A percentile compares a stretch with the other conserved stretches of the same genome.
Evolutionary conservation across 2,113 vertebrate genomes (phyloP).

Genomic region (Orientallactaga bullata): DNA sequence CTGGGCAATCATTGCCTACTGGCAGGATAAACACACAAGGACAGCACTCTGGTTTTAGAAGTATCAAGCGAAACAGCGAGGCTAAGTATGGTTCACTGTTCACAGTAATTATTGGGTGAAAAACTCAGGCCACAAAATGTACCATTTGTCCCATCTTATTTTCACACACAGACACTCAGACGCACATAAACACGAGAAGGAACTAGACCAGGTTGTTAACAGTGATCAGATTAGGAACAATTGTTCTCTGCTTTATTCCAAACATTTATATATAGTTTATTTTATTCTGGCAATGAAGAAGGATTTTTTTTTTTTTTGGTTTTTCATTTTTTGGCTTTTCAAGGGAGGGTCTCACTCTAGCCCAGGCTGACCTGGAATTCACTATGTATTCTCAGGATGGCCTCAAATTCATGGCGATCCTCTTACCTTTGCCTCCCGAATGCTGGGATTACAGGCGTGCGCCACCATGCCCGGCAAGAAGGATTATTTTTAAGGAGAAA

Average conservation of each 20-base stretch:
- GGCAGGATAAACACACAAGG: background rate
- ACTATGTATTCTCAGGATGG: no score
- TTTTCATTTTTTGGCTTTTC: no score
- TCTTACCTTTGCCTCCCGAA: no score
- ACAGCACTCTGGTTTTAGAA: background rate
- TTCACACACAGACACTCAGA: background rate
- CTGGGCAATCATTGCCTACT: background rate
- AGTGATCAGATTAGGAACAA: background rate
- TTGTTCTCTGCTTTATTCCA: background rate
- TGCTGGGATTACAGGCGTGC: no score
- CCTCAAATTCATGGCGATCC: no score
- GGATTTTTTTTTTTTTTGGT: no score
- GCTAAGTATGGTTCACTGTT: background rate
- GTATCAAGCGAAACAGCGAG: background rate
- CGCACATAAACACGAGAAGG: background rate
- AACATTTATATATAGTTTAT: background rate
- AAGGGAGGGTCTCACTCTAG: no score
- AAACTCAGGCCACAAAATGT: conserved; percentile 41
- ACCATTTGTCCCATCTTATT: background rate
- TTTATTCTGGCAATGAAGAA: background rate
- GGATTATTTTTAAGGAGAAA: background rate
- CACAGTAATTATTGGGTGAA: background rate
- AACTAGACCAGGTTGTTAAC: background rate
- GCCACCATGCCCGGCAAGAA: no score
- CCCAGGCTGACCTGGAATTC: no score